phyloP scores from a whole-genome alignment of 2,113 vertebrate species.

The Oenanthe melanoleuca region DNA sequence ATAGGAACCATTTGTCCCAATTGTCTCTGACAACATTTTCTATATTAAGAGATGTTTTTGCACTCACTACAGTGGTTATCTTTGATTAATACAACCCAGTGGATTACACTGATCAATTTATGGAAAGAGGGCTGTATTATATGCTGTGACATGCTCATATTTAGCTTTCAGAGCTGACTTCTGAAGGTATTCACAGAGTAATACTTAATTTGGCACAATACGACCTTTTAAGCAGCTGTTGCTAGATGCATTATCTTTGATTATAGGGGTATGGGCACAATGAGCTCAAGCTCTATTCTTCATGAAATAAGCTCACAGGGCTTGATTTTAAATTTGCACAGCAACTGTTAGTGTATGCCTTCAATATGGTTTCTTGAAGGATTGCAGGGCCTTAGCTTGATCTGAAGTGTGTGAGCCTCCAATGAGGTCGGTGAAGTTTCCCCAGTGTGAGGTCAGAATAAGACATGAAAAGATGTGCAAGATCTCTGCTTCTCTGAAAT shows the following conservation, averaged over 20 bases:
- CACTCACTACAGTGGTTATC: fast-evolving
- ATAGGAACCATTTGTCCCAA: not conserved
- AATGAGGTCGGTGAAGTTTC: not conserved
- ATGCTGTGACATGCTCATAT: not conserved
- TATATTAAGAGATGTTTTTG: not conserved
- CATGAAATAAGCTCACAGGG: not conserved
- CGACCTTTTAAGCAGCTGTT: not conserved
- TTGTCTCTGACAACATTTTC: not conserved
- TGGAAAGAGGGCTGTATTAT: not conserved
- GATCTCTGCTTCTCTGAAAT: not conserved
- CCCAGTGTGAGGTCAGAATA: not conserved
- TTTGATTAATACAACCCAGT: not conserved
- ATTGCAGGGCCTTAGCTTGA: not conserved
- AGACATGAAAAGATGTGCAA: not conserved
- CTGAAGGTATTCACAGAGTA: not conserved
- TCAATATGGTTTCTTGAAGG: not conserved
- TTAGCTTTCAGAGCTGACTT: not conserved
- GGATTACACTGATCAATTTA: not conserved
- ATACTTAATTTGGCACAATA: not conserved
- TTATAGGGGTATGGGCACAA: not conserved
- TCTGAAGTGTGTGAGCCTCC: not conserved
- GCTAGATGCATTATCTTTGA: not conserved
- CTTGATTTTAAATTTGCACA: constrained; percentile 1
- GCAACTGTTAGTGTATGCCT: not conserved
- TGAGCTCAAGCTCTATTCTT: not conserved